Evolutionary conservation across 2,888 invertebrate species (phyloP).

Genomic region (Pachymerium ferrugineum): DNA sequence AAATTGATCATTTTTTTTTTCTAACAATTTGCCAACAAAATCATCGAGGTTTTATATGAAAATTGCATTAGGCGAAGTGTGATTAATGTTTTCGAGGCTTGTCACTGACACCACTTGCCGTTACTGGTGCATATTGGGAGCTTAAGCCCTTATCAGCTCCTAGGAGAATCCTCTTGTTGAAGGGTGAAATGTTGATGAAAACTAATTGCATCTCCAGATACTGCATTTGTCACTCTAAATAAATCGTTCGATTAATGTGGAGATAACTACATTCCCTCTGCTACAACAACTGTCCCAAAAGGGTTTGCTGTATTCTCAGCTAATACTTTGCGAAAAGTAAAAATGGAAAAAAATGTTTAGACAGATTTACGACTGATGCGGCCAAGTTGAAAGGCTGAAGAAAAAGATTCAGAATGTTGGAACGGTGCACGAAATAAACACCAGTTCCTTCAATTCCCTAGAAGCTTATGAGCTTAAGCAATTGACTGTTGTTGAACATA

Average conservation of each 20-base stretch:
- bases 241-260: background rate
- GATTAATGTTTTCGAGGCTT: background rate
- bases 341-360: background rate
- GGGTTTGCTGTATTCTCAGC: background rate
- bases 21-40: background rate
- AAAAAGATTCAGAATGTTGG: background rate
- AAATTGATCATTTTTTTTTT: background rate
- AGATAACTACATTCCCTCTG: background rate
- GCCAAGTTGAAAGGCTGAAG: too few species aligned
- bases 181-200: slow-evolving; percentile 19
- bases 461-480: background rate
- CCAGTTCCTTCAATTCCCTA: background rate
- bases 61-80: background rate
- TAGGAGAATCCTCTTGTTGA: background rate
- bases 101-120: background rate
- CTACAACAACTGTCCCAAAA: background rate
- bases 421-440: background rate
- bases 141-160: slow-evolving; percentile 6
- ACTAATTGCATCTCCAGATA: background rate
- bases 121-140: slow-evolving; percentile 1
- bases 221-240: background rate
- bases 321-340: background rate
- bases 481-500: background rate
- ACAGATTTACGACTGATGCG: background rate
- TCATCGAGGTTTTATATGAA: background rate